Percentiles rank a stretch among this genome's conserved stretches.
These are phyloP conservation scores for Sphaeridia pumilis DNA, from an alignment of 2,888 invertebrate genomes.

Conservation along the genomic window DNA sequence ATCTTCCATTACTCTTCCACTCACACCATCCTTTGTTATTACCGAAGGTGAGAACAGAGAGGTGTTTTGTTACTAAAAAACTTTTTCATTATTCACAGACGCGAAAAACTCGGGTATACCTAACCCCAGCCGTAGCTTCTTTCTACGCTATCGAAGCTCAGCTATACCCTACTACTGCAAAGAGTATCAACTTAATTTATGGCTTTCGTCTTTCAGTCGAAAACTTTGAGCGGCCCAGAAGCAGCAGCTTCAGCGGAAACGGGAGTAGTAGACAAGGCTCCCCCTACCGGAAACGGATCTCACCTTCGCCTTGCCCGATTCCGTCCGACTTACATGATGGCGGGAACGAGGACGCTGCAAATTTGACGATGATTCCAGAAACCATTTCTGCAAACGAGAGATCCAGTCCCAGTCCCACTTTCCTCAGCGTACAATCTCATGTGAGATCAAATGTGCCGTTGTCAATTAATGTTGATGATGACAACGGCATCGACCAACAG, in stretches of 20 bases:
- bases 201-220: slow-evolving; percentile 5
- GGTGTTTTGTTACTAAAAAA: not conserved
- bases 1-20: slow-evolving; percentile 13
- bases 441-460: too few relatives aligned
- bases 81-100: too few relatives aligned
- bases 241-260: slow-evolving; percentile 12
- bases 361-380: too few relatives aligned
- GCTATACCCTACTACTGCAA: too few relatives aligned
- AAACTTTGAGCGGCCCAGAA: slow-evolving; percentile 8
- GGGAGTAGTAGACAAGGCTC: not conserved
- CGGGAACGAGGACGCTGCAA: not conserved
- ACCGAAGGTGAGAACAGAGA: slow-evolving; percentile 10
- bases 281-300: slow-evolving; percentile 4
- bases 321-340: slow-evolving; percentile 4
- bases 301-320: slow-evolving; percentile 1
- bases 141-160: too few relatives aligned
- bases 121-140: not conserved
- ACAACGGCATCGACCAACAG: too few relatives aligned
- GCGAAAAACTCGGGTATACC: not conserved
- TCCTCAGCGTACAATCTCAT: not conserved
- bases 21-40: slow-evolving; percentile 7
- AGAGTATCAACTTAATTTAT: too few relatives aligned
- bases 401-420: too few relatives aligned
- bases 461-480: too few relatives aligned
- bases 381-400: too few relatives aligned